Base-by-base conservation (phyloP, 1,140 invertebrate species). In the Neodiprion fabricii region DNA sequence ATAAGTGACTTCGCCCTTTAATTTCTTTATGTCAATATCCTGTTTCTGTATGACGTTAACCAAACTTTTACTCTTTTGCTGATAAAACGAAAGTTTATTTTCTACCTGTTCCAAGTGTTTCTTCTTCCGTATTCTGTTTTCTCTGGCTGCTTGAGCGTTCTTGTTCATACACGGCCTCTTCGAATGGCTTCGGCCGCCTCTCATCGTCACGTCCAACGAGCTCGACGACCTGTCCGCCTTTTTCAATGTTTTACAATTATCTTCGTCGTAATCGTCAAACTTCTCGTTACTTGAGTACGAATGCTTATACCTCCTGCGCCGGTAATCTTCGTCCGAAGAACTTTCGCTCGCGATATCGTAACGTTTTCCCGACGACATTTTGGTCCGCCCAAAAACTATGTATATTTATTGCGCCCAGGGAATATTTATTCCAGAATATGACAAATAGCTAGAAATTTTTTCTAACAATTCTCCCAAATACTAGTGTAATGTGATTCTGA, bases 71-170 rank as follows among this genome's bases (percentile, higher is more conserved):
- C 91, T 91, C 9, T 90, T 85, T 14, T 80, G 79, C 21, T 87
- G 87, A 40, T 88, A 84, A 40, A 83, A 76, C 0, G 81, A 74
- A 0, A 91, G 75, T 75, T 89, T 87, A n/a, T 82, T 87, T 77
- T 92, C 91, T 5, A 92, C 85, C 61, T 85, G 87, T 72, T 90
- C 85, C 8, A 92, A 70, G 72, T 92, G 90, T 14, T 89, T 85
- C 77, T 92, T 92, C 73, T 92, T 92, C 1, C 86, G 87, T 7
- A 89, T 86, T 9, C 91, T 84, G 79, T 92, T 92, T 75, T 91
- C 89, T 3, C 91, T 82, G 5, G 91, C 91, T 85, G 91, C 89
- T 48, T 91, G 73, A 0, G 91, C 91, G 79, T 92, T 92, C 67
- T 81, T 78, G 17, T 86, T 87, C 0, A 84, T 74, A 17, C 86